A percentile compares a stretch with the other conserved stretches of the same genome.
phyloP scores from a whole-genome alignment of 2,113 vertebrate genomes.

The Lutjanus erythropterus region DNA sequence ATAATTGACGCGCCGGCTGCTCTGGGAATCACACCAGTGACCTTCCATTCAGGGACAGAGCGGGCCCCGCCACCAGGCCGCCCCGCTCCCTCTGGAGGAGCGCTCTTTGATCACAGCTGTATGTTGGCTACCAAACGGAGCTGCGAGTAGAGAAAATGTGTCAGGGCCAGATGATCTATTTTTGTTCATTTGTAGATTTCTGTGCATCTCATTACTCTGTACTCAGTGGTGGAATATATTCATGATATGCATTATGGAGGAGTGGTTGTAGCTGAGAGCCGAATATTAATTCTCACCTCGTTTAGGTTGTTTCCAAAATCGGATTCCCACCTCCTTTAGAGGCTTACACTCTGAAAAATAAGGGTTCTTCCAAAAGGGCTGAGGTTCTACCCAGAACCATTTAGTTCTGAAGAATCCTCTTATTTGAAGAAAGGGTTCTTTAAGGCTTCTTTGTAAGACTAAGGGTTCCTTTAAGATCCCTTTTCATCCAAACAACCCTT shows the following conservation, averaged over 20 bases:
- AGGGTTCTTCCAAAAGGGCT: too few species aligned
- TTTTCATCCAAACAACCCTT: too few species aligned
- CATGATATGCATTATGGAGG: slow-evolving; percentile 61
- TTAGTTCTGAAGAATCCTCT: too few species aligned
- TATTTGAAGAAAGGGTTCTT: too few species aligned
- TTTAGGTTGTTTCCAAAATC: slow-evolving; percentile 33
- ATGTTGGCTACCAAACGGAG: slow-evolving; percentile 22
- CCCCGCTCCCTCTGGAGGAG: slow-evolving; percentile 14
- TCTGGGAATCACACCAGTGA: slow-evolving; percentile 40
- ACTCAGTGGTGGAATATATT: slow-evolving; percentile 47
- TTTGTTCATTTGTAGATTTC: slow-evolving; percentile 60
- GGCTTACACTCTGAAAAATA: too few species aligned
- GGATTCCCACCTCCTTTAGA: slow-evolving; percentile 29
- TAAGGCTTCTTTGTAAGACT: too few species aligned
- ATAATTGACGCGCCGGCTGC: slow-evolving; percentile 9
- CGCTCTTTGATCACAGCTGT: slow-evolving; percentile 59
- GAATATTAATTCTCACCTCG: slow-evolving; percentile 53
- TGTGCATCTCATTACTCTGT: slow-evolving; percentile 56
- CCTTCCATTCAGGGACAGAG: slow-evolving; percentile 10
- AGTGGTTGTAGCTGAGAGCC: slow-evolving; percentile 33
- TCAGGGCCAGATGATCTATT: slow-evolving; percentile 60
- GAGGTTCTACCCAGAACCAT: too few species aligned
- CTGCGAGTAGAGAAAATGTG: slow-evolving; percentile 47
- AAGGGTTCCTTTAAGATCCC: too few species aligned
- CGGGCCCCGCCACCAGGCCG: background rate